Evolutionary conservation across 2,888 invertebrate genomes (phyloP), one percentile per base, ranked within the genome.

Genomic region (Drosophila meridionalis): DNA sequence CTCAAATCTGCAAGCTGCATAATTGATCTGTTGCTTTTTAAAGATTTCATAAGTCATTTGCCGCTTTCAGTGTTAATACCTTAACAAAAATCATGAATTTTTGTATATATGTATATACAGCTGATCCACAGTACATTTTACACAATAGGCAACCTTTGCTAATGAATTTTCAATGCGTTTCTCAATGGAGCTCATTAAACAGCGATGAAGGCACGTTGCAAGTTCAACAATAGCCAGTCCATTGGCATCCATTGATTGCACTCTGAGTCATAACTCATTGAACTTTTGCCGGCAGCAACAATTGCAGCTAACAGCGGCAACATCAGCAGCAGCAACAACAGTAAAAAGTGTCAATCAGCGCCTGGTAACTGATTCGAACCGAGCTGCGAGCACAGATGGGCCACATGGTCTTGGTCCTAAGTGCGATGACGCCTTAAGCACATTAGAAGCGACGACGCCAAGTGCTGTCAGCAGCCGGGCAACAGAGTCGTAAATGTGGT

Each of bases 321-420:
- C 48, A 20, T 12, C 45, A 30, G 7, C 40, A 12, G 0, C 56
- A 55, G 47, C 66, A 67, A 58, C 71, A 75, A 59, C 80, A 83
- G 52, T 87, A 83, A 83, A 84, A 84, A 84, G 78, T 88, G 83
- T 88, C 83, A 84, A 84, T 84, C 83, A 84, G 78, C 76, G 80
- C 64, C 69, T 66, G 58, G 71, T 79, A 75, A 71, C 76, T 63
- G 79, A 60, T 65, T 45, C 57, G 45, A 30, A 32, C 43, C 12
- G 28, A 47, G 38, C 48, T 26, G 40, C 26, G 8, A 6, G 14
- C 14, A 36, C 12, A 26, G 38, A 36, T 28, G 14, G 11, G 32
- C 30, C 48, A 43, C 52, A 65, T 55, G 38, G 38, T n/a, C 9
- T 20, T 48, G 34, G 38, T 12, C 12, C 12, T 20, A 59, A 70